Conservation (phyloP, 2,888 invertebrate species). For the Philaethria dido region DNA sequence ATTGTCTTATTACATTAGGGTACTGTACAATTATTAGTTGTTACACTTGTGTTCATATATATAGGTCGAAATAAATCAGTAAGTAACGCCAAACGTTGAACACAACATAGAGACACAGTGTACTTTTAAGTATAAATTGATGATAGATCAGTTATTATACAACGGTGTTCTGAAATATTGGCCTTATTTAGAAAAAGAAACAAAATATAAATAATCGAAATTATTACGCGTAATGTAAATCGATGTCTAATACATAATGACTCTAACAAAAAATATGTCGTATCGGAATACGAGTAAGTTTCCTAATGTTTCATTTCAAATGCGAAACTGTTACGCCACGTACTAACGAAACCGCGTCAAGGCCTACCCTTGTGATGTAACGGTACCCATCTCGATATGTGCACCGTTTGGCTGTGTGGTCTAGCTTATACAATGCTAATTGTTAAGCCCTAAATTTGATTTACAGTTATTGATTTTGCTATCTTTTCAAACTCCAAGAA, state of each 20-base stretch:
- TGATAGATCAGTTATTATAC: neutral
- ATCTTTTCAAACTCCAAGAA: no score
- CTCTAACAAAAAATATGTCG: slow-evolving; percentile 26
- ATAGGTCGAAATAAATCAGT: no score
- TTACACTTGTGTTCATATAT: no score
- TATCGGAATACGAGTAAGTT: slow-evolving; percentile 39
- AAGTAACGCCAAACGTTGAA: no score
- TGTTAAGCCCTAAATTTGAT: neutral
- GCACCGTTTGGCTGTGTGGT: neutral
- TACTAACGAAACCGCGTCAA: slow-evolving; percentile 43
- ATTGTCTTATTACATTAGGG: no score
- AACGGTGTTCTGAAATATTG: neutral
- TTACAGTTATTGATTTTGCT: no score
- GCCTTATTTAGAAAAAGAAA: neutral
- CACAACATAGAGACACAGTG: no score
- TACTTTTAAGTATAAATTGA: no score
- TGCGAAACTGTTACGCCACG: slow-evolving; percentile 42
- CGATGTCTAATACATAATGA: neutral
- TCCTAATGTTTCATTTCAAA: slow-evolving; percentile 47
- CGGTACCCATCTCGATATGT: slow-evolving; percentile 27
- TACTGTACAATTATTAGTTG: no score
- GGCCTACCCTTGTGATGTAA: slow-evolving; percentile 42
- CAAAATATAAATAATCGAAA: neutral
- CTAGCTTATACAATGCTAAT: neutral
- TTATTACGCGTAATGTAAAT: slow-evolving; percentile 9